Percentiles rank a stretch among this genome's conserved stretches.
phyloP scores from a whole-genome alignment of 1,140 invertebrate species.

The Pogonomyrmex californicus region DNA sequence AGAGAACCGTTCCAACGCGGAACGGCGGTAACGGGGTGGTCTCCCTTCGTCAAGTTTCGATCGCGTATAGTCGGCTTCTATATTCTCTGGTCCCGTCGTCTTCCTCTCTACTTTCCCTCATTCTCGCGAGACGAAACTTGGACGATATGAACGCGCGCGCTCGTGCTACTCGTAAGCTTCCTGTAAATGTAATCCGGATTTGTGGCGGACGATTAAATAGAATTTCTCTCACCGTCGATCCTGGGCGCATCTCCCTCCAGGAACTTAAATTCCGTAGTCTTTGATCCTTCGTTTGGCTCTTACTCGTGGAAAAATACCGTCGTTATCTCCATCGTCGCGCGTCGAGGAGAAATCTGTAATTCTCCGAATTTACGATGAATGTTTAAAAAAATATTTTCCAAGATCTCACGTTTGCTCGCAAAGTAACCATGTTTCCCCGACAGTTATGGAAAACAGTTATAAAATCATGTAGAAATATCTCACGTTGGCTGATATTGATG shows the following conservation, averaged over 20 bases:
- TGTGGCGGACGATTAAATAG: conserved; percentile 52
- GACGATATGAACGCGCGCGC: neutral
- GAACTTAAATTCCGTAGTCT: neutral
- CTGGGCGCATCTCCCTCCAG: neutral
- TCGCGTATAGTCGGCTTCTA: conserved; percentile 10
- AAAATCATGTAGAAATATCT: conserved; percentile 2
- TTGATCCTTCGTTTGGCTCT: neutral
- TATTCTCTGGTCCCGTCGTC: neutral
- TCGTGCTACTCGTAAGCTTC: conserved; percentile 8
- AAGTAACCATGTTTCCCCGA: neutral
- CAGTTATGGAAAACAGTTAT: neutral
- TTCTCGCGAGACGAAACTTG: conserved; percentile 40
- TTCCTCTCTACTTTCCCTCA: neutral
- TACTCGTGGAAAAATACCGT: neutral
- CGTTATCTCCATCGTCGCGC: neutral
- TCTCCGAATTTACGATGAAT: neutral
- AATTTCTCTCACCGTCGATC: conserved; percentile 13
- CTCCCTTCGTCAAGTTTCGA: conserved; percentile 37
- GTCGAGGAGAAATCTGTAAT: neutral
- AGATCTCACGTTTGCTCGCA: neutral
- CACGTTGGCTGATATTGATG: neutral
- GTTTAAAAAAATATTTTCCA: neutral
- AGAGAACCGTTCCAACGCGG: neutral
- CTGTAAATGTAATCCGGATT: conserved; percentile 39
- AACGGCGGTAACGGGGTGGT: no score